A percentile compares a stretch with the other conserved stretches of the same genome.
Conservation (phyloP, 1,140 invertebrate genomes). For the Drosophila ironensis region DNA sequence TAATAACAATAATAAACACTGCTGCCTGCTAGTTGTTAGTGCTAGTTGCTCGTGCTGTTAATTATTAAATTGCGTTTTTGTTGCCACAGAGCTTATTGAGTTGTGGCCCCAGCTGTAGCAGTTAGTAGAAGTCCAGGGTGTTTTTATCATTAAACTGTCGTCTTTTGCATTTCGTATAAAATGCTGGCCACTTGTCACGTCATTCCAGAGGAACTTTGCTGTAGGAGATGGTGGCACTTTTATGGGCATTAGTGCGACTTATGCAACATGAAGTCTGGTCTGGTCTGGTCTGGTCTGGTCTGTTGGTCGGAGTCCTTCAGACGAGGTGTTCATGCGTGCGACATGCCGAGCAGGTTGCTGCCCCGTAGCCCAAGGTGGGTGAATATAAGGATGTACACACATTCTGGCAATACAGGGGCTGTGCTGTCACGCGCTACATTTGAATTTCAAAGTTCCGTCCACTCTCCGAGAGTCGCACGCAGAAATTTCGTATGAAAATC, state of each 20-base stretch:
- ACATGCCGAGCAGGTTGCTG: conserved; percentile 59
- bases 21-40: conserved; percentile 8
- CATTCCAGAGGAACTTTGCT: conserved; percentile 40
- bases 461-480: conserved; percentile 50
- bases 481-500: conserved; percentile 79
- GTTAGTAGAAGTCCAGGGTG: conserved; percentile 22
- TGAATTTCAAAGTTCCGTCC: conserved; percentile 68
- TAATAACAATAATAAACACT: conserved; percentile 78
- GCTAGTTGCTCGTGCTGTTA: conserved; percentile 68
- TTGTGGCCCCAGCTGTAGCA: conserved; percentile 41
- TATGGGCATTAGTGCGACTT: conserved; percentile 79
- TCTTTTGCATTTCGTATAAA: conserved; percentile 75
- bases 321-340: conserved; percentile 76
- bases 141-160: conserved; percentile 77
- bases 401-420: neutral
- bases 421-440: conserved; percentile 65
- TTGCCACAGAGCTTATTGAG: conserved; percentile 76
- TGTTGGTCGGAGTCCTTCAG: conserved; percentile 35
- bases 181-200: conserved; percentile 77
- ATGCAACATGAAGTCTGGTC: no score
- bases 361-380: no score
- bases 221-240: conserved; percentile 58
- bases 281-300: no score
- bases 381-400: neutral
- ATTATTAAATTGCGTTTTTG: conserved; percentile 80